phyloP scores from a whole-genome alignment of 2,113 vertebrate species.

The Asarcornis scutulata region DNA sequence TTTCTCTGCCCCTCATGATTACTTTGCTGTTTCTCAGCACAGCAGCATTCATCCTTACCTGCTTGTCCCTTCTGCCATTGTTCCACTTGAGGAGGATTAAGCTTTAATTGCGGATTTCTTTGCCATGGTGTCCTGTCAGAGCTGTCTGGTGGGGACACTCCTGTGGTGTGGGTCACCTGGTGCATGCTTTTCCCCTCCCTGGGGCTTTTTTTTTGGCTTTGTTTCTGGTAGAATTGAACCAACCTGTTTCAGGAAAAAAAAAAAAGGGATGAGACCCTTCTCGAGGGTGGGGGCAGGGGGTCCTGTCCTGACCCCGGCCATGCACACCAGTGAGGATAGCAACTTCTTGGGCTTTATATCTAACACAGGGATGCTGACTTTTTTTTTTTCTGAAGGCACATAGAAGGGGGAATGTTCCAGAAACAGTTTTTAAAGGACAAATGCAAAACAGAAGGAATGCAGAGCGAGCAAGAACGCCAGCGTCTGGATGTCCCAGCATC shows the following conservation, averaged over 20 bases:
- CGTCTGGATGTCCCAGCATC: background rate
- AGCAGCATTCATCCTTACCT: background rate
- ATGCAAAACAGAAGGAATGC: background rate
- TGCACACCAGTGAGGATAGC: rapidly evolving
- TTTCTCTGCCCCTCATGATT: background rate
- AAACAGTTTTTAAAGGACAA: background rate
- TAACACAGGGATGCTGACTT: too few species aligned
- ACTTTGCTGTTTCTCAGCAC: background rate
- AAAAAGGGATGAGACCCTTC: background rate
- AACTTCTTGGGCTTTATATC: background rate
- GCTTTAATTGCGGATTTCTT: background rate
- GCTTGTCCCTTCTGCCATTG: background rate
- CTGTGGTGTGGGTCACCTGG: background rate
- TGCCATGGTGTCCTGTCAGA: background rate
- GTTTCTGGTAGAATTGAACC: background rate
- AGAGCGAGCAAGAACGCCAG: background rate
- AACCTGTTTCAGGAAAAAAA: background rate
- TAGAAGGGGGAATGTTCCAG: background rate
- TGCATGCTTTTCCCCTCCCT: background rate
- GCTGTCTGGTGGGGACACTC: background rate
- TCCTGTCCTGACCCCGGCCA: rapidly evolving
- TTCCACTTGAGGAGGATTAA: background rate
- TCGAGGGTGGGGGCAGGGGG: background rate
- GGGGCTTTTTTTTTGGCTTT: background rate
- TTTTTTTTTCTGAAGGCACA: background rate